phyloP scores from a whole-genome alignment of 2,888 invertebrate genomes.

The Thereva unica region DNA sequence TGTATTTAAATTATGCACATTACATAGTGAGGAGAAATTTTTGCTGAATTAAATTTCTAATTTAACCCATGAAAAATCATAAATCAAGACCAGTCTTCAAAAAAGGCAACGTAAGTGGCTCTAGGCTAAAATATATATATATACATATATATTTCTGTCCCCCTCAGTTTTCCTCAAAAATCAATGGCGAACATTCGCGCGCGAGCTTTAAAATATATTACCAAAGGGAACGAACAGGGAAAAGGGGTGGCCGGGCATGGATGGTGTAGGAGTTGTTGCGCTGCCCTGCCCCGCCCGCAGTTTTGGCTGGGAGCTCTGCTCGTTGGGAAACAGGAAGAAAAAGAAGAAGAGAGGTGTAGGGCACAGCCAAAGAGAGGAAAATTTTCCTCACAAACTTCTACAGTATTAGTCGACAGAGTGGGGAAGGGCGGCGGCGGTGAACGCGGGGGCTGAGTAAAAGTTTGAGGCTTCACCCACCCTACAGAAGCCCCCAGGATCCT shows the following conservation, averaged over 20 bases:
- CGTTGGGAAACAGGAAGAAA: too few relatives aligned
- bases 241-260: neutral
- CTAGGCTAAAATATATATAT: slow-evolving; percentile 21
- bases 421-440: neutral
- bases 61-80: slow-evolving; percentile 35
- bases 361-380: too few relatives aligned
- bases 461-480: slow-evolving; percentile 19
- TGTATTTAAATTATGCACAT: too few relatives aligned
- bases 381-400: too few relatives aligned
- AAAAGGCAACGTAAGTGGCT: slow-evolving; percentile 34
- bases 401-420: neutral
- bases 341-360: too few relatives aligned
- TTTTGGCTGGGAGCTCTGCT: too few relatives aligned
- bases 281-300: too few relatives aligned
- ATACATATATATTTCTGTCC: slow-evolving; percentile 25
- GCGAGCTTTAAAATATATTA: slow-evolving; percentile 44
- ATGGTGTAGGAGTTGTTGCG: neutral
- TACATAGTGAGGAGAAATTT: slow-evolving; percentile 1
- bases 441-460: neutral
- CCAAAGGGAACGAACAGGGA: neutral
- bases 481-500: neutral
- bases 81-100: slow-evolving; percentile 28
- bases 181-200: slow-evolving; percentile 47
- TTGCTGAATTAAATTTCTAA: slow-evolving; percentile 32
- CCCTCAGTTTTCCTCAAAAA: slow-evolving; percentile 43